Base-by-base conservation (phyloP, 2,113 vertebrate species). In the Athene cunicularia region DNA sequence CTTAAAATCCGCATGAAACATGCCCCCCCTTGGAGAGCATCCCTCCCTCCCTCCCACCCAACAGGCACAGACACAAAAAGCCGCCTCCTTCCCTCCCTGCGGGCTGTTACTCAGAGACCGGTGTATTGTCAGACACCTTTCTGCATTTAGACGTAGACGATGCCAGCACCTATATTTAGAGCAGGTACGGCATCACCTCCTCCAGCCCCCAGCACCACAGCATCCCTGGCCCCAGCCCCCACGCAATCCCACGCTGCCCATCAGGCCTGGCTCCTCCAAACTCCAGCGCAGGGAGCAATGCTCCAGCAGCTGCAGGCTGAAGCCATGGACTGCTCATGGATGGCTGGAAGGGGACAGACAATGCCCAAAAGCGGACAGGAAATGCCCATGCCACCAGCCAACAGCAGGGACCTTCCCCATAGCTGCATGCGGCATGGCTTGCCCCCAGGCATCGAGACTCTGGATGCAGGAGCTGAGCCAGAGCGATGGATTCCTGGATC, bases 91-190 rank as follows among this genome's bases (percentile, higher is more conserved):
- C 22, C 88, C 68, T 75, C 80, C 80, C 55, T 37, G 26, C 37
- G 27, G 71, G n/a, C 91, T 95, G 93, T 96, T 98, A 96, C 94
- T 97, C 76, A 95, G 80, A 90, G 67, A 91, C 85, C 66, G 27
- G 95, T 32, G 93, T 86, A 94, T 95, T 91, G 84, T 96, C 92
- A 95, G 94, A 92, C 90, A 80, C 86, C 91, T 68, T 88, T 84
- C 95, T 89, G 70, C 91, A 59, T 91, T 90, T 93, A 96, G 95
- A 91, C 97, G 94, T 41, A 95, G 79, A 90, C 41, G 33, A 80
- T 55, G 71, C 75, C 68, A 58, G 86, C 56, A 41, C 49, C 87
- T 70, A 43, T 86, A 66, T 86, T 93, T 96, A 86, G 37, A 94
- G 68, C 39, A 71, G 1, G 9, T 33, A 79, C 1, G 17, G 62